Base-by-base conservation (phyloP, 1,140 invertebrate genomes). In the Rhizoglyphus robini region DNA sequence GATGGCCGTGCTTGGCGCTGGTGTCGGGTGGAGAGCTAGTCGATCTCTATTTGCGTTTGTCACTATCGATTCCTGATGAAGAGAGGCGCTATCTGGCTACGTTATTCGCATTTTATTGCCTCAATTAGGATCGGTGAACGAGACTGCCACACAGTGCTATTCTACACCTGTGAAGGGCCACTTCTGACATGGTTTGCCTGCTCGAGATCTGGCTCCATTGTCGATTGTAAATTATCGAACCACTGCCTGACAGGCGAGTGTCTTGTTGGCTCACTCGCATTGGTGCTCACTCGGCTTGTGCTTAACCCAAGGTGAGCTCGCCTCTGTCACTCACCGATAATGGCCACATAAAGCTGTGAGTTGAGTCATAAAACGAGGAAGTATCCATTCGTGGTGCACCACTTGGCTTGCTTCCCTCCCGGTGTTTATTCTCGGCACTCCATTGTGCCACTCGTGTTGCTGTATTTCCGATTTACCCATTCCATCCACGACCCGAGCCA, bases 181-280 rank as follows among this genome's bases (percentile, higher is more conserved):
- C 41, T 23, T 15, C 23, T 23, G 41, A 15, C 41, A 46, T 46
- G 15, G 23, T 46, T 23, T 15, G 41, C 41, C 15, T 23, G 15
- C 15, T 15, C 41, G 41, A 15, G 23, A 23, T 32, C 23, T 25
- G 51, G 23, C 51, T 25, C 31, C 51, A 25, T 54, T 54, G 51
- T 54, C 51, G 51, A 54, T 54, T 54, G 51, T 54, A 54, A 54
- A 54, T 54, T 54, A 54, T 54, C 51, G 51, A 54, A 54, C 51
- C 51, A 54, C 51, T 27, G 8, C 8, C 51, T 54, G 51, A 54
- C 51, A 54, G 51, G 51, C 51, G 5, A 54, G 51, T 54, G 51
- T 54, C 51, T 54, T 54, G 15, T 46, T 46, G 41, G 15, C 15
- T 46, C 41, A 46, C 41, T 15, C 15, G 23, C 23, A 15, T 25